These are phyloP conservation scores for Gambusia holbrooki DNA, from an alignment of 2,113 vertebrate genomes.

Conservation along the genomic window DNA sequence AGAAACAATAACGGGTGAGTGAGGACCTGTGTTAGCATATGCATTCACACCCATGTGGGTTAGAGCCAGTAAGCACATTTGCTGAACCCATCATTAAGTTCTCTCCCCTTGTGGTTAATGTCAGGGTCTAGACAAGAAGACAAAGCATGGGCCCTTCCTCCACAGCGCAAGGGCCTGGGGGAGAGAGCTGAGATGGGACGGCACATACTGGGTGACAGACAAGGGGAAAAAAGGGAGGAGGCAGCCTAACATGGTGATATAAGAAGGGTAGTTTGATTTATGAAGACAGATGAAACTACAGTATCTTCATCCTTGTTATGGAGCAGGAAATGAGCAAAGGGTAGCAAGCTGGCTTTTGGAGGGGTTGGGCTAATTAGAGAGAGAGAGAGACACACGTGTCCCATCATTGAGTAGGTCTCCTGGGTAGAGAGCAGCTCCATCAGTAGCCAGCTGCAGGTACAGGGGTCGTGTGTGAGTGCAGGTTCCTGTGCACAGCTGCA, in stretches of 20 bases:
- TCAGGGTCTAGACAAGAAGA: constrained; percentile 70
- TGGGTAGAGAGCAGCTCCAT: constrained; percentile 71
- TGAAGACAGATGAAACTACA: constrained; percentile 50
- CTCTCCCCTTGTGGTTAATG: constrained; percentile 62
- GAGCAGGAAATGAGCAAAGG: constrained; percentile 29
- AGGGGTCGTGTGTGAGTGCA: constrained; percentile 47
- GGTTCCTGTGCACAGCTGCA: constrained; percentile 74
- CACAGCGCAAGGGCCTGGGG: constrained; percentile 64
- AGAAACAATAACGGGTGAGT: constrained; percentile 13
- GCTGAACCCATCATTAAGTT: constrained; percentile 73
- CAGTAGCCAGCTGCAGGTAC: constrained; percentile 79
- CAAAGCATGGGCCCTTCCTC: constrained; percentile 66
- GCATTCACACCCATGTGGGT: constrained; percentile 32
- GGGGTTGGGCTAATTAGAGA: constrained; percentile 75
- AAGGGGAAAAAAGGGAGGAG: constrained; percentile 8
- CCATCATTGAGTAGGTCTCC: constrained; percentile 68
- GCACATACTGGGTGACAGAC: constrained; percentile 58
- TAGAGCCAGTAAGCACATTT: constrained; percentile 57
- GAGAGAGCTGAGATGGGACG: constrained; percentile 41
- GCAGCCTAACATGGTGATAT: not conserved
- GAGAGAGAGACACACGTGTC: constrained; percentile 62
- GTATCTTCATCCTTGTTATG: constrained; percentile 53
- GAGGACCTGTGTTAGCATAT: not conserved
- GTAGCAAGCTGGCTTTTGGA: constrained; percentile 63
- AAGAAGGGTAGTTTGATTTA: constrained; percentile 28